Conservation (phyloP, 2,888 invertebrate species). For the Napeogenes sylphis region DNA sequence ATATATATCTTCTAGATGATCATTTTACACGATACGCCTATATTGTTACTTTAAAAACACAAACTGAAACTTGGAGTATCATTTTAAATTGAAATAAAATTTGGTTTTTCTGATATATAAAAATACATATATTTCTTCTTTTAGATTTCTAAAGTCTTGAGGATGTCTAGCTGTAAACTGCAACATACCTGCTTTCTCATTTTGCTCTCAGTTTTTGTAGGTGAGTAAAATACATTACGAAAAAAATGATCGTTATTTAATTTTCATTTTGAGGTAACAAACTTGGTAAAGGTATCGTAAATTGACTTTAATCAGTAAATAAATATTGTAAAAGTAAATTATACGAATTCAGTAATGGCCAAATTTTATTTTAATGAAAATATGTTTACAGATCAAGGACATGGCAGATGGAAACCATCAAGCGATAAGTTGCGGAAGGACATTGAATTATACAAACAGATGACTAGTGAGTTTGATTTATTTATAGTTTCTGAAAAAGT, state of each 20-base stretch:
- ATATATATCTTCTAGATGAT: no score
- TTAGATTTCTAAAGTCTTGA: slow-evolving; percentile 38
- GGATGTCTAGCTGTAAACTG: slow-evolving; percentile 37
- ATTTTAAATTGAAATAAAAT: no score
- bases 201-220: slow-evolving; percentile 51
- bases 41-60: no score
- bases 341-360: no score
- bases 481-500: no score
- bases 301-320: no score
- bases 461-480: slow-evolving; percentile 49
- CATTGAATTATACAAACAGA: slow-evolving; percentile 53
- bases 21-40: no score
- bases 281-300: no score
- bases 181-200: slow-evolving; percentile 48
- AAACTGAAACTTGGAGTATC: no score
- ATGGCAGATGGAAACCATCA: slow-evolving; percentile 61
- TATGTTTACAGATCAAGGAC: slow-evolving; percentile 60
- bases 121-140: slow-evolving; percentile 41
- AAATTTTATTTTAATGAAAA: no score
- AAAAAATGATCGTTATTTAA: neutral
- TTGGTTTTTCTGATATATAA: no score
- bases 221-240: slow-evolving; percentile 37
- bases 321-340: slow-evolving; percentile 11
- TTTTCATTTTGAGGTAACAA: no score
- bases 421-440: slow-evolving; percentile 55